These are phyloP conservation scores for Cataglyphis cursor DNA, from an alignment of 2,888 invertebrate species.

Conservation along the genomic window DNA sequence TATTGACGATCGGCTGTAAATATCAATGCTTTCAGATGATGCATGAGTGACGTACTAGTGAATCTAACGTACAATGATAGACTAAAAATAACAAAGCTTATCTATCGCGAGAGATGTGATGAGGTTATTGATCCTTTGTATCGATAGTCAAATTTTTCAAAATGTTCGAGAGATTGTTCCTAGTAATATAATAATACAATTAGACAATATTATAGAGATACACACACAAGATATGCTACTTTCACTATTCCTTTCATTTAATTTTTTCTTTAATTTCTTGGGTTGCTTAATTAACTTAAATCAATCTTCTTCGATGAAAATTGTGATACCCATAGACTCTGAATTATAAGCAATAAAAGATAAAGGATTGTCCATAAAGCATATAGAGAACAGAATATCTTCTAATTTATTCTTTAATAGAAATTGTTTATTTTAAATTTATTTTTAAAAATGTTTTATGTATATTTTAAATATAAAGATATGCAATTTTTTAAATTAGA, in stretches of 20 bases:
- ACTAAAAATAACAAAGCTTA: conserved; percentile 18
- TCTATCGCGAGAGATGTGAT: neutral
- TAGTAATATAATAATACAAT: conserved; percentile 30
- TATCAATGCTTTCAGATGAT: conserved; percentile 40
- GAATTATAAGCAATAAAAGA: neutral
- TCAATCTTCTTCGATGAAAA: conserved; percentile 14
- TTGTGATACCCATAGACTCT: neutral
- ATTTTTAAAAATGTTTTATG: neutral
- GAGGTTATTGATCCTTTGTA: conserved; percentile 29
- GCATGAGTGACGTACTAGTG: conserved; percentile 21
- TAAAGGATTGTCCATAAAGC: neutral
- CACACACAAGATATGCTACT: neutral
- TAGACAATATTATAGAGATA: conserved; percentile 10
- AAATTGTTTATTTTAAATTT: conserved; percentile 6
- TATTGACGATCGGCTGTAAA: conserved; percentile 11
- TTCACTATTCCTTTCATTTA: conserved; percentile 44
- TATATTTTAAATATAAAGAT: neutral
- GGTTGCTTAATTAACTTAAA: neutral
- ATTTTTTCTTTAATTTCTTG: neutral
- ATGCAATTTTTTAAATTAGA: neutral
- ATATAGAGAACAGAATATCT: neutral
- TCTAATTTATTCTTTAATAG: neutral
- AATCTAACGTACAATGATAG: conserved; percentile 13
- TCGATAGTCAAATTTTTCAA: conserved; percentile 38
- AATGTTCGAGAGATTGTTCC: conserved; percentile 2